phyloP scores from a whole-genome alignment of 2,888 invertebrate genomes.

The Orchesella flavescens region DNA sequence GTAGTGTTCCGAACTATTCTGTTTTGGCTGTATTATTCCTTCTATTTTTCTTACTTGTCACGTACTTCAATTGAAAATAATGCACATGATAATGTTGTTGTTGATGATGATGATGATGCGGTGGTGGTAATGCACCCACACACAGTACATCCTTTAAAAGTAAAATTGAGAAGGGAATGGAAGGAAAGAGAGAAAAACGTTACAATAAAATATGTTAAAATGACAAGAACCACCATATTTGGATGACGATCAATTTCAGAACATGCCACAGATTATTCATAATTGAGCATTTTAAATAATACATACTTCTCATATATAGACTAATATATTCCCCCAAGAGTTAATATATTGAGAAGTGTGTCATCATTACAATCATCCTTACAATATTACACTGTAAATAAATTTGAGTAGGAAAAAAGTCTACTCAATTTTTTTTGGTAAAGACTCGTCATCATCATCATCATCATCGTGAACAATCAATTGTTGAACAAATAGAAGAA shows the following conservation, averaged over 20 bases:
- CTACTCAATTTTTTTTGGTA: no score
- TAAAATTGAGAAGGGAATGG: not conserved
- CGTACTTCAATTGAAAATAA: not conserved
- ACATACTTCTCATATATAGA: not conserved
- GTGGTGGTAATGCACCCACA: not conserved
- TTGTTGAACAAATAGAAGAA: no score
- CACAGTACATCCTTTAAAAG: not conserved
- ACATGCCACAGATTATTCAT: not conserved
- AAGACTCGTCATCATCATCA: no score
- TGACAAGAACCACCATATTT: slow-evolving; percentile 49
- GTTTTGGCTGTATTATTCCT: not conserved
- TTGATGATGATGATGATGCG: slow-evolving; percentile 16
- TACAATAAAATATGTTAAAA: slow-evolving; percentile 19
- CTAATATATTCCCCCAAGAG: no score
- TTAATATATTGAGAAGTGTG: slow-evolving; percentile 28
- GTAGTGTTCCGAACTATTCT: slow-evolving; percentile 19
- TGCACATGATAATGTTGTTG: slow-evolving; percentile 3
- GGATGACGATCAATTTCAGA: slow-evolving; percentile 49
- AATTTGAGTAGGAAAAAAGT: no score
- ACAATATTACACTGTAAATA: no score
- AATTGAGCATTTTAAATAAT: not conserved
- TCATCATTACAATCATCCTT: slow-evolving; percentile 12
- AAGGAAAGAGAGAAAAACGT: slow-evolving; percentile 7
- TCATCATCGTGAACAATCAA: no score
- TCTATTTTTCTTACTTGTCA: no score